Conservation (phyloP, 2,888 invertebrate species). For the Axea sp. region DNA sequence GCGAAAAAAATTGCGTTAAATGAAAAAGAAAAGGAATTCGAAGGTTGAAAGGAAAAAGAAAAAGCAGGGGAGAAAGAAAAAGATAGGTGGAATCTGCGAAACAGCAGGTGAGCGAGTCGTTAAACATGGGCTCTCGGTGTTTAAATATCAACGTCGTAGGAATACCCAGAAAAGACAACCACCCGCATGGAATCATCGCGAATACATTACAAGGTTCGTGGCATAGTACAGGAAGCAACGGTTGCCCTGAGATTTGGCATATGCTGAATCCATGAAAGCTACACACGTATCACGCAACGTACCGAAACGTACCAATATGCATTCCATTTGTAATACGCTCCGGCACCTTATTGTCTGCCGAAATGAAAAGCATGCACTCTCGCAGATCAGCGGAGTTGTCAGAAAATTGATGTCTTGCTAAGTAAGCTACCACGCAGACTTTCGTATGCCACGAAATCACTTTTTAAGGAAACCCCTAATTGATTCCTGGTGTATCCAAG, state of each 20-base stretch:
- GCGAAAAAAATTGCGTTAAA: neutral
- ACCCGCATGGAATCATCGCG: slow-evolving; percentile 51
- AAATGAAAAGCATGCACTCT: slow-evolving; percentile 34
- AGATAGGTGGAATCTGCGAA: slow-evolving; percentile 25
- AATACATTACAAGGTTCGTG: slow-evolving; percentile 68
- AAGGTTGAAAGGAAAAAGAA: neutral
- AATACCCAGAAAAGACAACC: slow-evolving; percentile 37
- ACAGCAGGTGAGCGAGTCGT: slow-evolving; percentile 60
- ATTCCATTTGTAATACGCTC: slow-evolving; percentile 50
- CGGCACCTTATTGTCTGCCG: slow-evolving; percentile 44
- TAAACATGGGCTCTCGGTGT: slow-evolving; percentile 37
- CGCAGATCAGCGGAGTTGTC: slow-evolving; percentile 7
- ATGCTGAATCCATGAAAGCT: slow-evolving; percentile 62
- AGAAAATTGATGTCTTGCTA: slow-evolving; percentile 49
- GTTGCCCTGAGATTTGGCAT: slow-evolving; percentile 72
- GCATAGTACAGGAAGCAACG: slow-evolving; percentile 74
- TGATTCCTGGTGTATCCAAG: neutral
- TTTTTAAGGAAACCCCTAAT: slow-evolving; percentile 7
- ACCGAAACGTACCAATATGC: slow-evolving; percentile 62
- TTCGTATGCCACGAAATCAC: slow-evolving; percentile 10
- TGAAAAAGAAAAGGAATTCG: neutral
- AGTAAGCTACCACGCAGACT: slow-evolving; percentile 41
- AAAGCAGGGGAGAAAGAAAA: neutral
- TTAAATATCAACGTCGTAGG: slow-evolving; percentile 31
- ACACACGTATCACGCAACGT: slow-evolving; percentile 54